Base-by-base conservation (phyloP, 1,140 invertebrate genomes). In the Piezodorus guildinii region DNA sequence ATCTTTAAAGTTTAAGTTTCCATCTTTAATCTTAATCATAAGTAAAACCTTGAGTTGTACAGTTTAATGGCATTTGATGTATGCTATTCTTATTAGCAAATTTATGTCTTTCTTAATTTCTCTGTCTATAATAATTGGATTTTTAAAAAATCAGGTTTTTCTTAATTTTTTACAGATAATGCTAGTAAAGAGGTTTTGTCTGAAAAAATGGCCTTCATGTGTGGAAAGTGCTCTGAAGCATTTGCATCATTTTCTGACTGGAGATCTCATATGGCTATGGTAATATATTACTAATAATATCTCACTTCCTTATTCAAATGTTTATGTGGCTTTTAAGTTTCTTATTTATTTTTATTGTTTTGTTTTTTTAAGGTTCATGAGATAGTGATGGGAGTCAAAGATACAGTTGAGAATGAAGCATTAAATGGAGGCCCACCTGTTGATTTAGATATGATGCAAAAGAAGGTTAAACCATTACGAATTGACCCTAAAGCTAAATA, bases 191-290 rank as follows among this genome's bases (percentile, higher is more conserved):
- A 56, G 5, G 21, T 8, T 4, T 15, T 56, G 9, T 23, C 23
- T 21, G 58, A 60, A 39, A 60, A 44, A 21, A 60, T 60, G 58
- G 58, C 43, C 12, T 60, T 9, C 16, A 60, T 60, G 58, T 60
- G 58, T 60, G 58, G 58, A 60, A 60, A 44, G 12, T 60, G 58
- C 34, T 43, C 58, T 60, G 58, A 60, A 43, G 58, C 58, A 60
- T 60, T 60, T 43, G 58, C 16, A 19, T 34, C 30, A 16, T 60
- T 60, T 15, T 43, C 58, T 21, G 58, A 60, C 12, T 60, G 58
- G 30, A 60, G 58, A 23, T 14, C 21, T 21, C 58, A 60, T 39
- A 21, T 60, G 25, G 17, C 58, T 34, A n/a, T 14, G 25, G 58
- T 39, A 19, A 60, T 1, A 52, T 52, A 52, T 5, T 39, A 39